These are phyloP conservation scores for Irena cyanogastra DNA, from an alignment of 2,113 vertebrate species.

Conservation along the genomic window DNA sequence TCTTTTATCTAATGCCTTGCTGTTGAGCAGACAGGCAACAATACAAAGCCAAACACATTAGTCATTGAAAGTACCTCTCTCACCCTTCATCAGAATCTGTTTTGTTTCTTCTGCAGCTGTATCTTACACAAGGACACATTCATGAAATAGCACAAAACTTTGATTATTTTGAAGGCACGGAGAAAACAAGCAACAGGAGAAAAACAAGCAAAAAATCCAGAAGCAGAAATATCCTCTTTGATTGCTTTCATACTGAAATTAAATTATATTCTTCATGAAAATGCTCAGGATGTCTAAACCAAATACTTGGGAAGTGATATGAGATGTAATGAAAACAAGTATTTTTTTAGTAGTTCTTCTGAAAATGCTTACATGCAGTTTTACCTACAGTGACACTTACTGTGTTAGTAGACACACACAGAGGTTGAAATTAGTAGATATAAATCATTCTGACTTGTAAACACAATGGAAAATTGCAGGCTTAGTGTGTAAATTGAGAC, in stretches of 20 bases:
- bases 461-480: background rate
- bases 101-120: constrained; percentile 52
- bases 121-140: background rate
- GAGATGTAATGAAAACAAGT: background rate
- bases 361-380: background rate
- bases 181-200: background rate
- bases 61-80: background rate
- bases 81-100: background rate
- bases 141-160: background rate
- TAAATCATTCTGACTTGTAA: background rate
- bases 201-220: background rate
- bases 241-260: background rate
- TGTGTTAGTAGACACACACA: background rate
- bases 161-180: background rate
- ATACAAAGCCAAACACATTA: background rate
- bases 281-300: background rate
- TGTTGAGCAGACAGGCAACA: background rate
- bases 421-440: background rate
- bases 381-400: background rate
- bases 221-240: background rate
- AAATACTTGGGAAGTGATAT: background rate
- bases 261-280: background rate
- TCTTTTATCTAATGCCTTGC: background rate
- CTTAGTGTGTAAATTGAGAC: background rate
- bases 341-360: background rate